Conservation (phyloP, 37 sponge, comb jelly and placozoan species). For the Oopsacas minuta region DNA sequence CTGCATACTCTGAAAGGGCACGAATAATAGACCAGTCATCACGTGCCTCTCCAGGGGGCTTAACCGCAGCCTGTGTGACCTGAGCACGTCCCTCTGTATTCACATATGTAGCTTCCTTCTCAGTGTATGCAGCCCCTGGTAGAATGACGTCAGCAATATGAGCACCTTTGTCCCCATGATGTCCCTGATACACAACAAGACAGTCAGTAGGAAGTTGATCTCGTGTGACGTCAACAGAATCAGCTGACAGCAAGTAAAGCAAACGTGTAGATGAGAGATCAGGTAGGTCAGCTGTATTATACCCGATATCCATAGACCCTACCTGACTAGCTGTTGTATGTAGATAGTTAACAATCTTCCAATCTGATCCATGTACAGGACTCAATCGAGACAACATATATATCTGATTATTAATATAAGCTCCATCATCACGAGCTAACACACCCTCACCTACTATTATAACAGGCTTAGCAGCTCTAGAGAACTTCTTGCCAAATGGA, state of each 20-base stretch:
- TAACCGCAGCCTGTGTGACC: slow-evolving; percentile 74
- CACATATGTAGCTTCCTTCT: slow-evolving; percentile 86
- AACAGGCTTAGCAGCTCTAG: not conserved
- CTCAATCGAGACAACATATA: slow-evolving; percentile 29
- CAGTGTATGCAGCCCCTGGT: slow-evolving; percentile 94
- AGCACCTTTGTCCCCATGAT: slow-evolving; percentile 90
- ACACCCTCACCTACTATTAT: not conserved
- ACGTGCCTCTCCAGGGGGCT: slow-evolving; percentile 87
- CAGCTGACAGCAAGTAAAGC: slow-evolving; percentile 80
- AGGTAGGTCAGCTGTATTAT: slow-evolving; percentile 21
- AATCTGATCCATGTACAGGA: not conserved
- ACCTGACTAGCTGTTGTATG: slow-evolving; percentile 63
- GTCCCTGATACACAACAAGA: slow-evolving; percentile 83
- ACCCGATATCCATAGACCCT: slow-evolving; percentile 85
- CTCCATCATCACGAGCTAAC: not conserved
- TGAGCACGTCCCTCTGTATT: slow-evolving; percentile 96
- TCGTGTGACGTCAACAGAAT: slow-evolving; percentile 30
- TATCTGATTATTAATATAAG: not conserved
- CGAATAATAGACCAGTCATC: slow-evolving; percentile 96
- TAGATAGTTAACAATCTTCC: slow-evolving; percentile 9
- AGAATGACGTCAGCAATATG: slow-evolving; percentile 76
- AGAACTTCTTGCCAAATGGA: slow-evolving; percentile 50
- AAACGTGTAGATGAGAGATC: slow-evolving; percentile 33
- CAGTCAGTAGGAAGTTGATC: slow-evolving; percentile 53
- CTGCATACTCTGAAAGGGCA: slow-evolving; percentile 73